A percentile compares a stretch with the other conserved stretches of the same genome.
phyloP scores from a whole-genome alignment of 2,113 vertebrate species.

The Danio rerio region DNA sequence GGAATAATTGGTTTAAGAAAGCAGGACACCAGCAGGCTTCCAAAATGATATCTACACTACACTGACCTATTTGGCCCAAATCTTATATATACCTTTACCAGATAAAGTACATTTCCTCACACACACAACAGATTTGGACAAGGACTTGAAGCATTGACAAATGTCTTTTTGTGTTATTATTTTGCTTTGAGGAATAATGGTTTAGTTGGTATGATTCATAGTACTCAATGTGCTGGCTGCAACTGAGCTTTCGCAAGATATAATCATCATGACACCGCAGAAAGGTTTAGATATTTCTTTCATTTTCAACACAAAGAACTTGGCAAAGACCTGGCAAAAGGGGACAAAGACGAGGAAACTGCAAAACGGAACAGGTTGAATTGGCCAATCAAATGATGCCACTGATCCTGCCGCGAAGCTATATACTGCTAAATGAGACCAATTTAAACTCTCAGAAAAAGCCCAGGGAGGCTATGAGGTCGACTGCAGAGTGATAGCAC shows the following conservation, averaged over 20 bases:
- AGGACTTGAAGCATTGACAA: not conserved
- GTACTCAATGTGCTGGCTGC: not conserved
- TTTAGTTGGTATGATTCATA: slow-evolving; percentile 15
- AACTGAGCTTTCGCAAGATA: slow-evolving; percentile 1
- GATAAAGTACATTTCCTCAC: slow-evolving; percentile 6
- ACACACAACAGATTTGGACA: not conserved
- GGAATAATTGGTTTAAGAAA: not conserved
- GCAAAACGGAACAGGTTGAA: slow-evolving; percentile 2
- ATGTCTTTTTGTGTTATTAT: not conserved
- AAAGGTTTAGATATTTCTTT: not conserved
- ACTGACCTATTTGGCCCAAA: not conserved
- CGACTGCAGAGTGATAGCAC: not conserved
- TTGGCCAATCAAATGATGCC: slow-evolving; percentile 15
- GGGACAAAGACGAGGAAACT: not conserved
- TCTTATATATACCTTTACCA: not conserved
- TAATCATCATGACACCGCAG: not conserved
- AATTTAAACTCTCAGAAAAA: slow-evolving; percentile 10
- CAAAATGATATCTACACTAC: slow-evolving; percentile 1
- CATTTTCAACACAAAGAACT: slow-evolving; percentile 10
- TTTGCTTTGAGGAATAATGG: slow-evolving; percentile 13
- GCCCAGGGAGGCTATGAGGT: not conserved
- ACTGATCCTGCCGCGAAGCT: not conserved
- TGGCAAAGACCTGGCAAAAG: slow-evolving; percentile 10
- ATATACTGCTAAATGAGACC: slow-evolving; percentile 16
- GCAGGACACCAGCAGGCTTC: not conserved